These are phyloP conservation scores for Cladopsammia gracilis DNA, from an alignment of 64 coral and sea anemone genomes.

Conservation along the genomic window DNA sequence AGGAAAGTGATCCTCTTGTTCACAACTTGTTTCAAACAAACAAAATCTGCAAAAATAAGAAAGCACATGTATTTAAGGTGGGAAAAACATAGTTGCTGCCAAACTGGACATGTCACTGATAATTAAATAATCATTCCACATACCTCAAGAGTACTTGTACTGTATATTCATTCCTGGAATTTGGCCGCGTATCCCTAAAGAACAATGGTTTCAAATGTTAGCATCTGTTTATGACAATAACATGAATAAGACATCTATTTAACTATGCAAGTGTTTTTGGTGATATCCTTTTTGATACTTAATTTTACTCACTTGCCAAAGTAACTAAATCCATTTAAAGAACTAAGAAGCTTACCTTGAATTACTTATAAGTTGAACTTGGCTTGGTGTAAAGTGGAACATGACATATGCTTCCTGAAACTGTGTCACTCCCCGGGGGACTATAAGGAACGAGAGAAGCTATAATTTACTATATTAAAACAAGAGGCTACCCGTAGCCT, in stretches of 20 bases:
- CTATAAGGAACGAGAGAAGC: slow-evolving; percentile 28
- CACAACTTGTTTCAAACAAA: slow-evolving; percentile 99
- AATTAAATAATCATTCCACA: neutral
- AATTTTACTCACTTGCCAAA: too few species aligned
- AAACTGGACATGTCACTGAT: neutral
- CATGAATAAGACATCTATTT: too few species aligned
- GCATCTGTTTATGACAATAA: neutral
- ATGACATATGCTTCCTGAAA: slow-evolving; percentile 94
- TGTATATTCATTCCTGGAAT: slow-evolving; percentile 92
- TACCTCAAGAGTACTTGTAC: slow-evolving; percentile 95
- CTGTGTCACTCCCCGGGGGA: slow-evolving; percentile 80
- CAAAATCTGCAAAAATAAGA: slow-evolving; percentile 82
- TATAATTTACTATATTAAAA: too few species aligned
- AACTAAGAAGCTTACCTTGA: slow-evolving; percentile 73
- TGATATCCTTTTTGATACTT: too few species aligned
- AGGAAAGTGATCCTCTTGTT: slow-evolving; percentile 95
- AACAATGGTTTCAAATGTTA: neutral
- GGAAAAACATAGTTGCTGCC: neutral
- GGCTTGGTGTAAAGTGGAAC: slow-evolving; percentile 92
- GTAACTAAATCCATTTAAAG: too few species aligned
- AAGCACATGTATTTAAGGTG: neutral
- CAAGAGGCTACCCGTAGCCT: too few species aligned
- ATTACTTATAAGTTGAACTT: slow-evolving; percentile 88
- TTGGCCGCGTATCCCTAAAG: slow-evolving; percentile 92
- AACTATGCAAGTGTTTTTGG: too few species aligned